phyloP scores from a whole-genome alignment of 2,888 invertebrate genomes.

The Candidula unifasciata region DNA sequence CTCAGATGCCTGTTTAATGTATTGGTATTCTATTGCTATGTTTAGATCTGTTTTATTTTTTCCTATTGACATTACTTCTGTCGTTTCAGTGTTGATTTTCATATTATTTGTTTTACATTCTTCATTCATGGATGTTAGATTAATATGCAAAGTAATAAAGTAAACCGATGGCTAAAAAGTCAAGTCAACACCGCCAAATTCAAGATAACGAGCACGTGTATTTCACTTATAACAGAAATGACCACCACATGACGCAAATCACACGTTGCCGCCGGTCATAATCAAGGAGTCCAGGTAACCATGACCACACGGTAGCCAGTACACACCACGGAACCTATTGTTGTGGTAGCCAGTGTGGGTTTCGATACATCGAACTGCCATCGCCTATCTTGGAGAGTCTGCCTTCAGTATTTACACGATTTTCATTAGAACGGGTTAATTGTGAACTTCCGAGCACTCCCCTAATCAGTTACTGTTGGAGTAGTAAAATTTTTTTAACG shows the following conservation, averaged over 20 bases:
- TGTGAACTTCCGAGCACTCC: neutral
- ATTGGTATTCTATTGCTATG: too few species aligned
- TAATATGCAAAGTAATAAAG: neutral
- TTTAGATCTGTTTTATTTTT: too few species aligned
- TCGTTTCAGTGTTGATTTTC: too few species aligned
- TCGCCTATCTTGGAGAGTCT: neutral
- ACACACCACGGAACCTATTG: too few species aligned
- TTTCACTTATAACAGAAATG: slow-evolving; percentile 25
- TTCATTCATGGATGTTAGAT: too few species aligned
- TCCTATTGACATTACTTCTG: too few species aligned
- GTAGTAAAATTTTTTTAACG: too few species aligned
- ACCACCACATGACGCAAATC: slow-evolving; percentile 1
- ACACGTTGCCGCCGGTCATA: slow-evolving; percentile 14
- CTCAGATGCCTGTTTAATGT: too few species aligned
- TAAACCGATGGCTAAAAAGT: neutral
- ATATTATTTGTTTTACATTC: too few species aligned
- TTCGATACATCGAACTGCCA: neutral
- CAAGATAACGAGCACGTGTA: neutral
- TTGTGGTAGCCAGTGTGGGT: neutral
- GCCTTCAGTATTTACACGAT: neutral
- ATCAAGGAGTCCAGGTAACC: neutral
- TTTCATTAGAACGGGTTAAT: neutral
- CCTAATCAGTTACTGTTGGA: neutral
- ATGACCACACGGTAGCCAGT: too few species aligned
- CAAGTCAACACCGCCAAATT: neutral